Base-by-base conservation (phyloP, 2,113 vertebrate species). In the Anser cygnoides region DNA sequence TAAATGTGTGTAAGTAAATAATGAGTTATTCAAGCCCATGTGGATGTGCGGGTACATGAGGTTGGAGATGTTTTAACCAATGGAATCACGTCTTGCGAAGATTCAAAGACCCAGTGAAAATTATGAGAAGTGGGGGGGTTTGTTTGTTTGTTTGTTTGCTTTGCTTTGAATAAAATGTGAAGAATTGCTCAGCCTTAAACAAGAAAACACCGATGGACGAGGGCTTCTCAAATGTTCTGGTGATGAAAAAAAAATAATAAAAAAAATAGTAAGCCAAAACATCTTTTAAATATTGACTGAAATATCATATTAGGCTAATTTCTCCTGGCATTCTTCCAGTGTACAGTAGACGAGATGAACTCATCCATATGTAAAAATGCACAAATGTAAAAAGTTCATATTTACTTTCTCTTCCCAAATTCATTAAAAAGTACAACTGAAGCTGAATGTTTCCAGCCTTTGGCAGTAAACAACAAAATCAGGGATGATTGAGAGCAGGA, bases 281-380 rank as follows among this genome's bases (percentile, higher is more conserved):
- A 57, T 49, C 11, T 81, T 84, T 73, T 57, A 93, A 90, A 95
- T 84, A 86, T 52, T 80, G 66, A 81, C 85, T 87, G 76, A 96
- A 92, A 86, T 78, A 63, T 2, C 4, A 1, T 35, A 75, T 72
- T 78, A 57, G 52, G 43, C 17, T 70, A 86, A 67, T 84, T 81
- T 82, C 52, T 78, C 13, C 52, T 81, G 65, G 67, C 61, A 39
- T 84, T 81, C 17, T 88, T 77, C 68, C 68, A 74, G 72, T 11
- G 9, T 86, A 44, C 29, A 81, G 59, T 29, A 77, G 57, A 71
- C 5, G 13, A 73, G 70, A 86, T 89, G 25, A 91, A 93, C 58
- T 93, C 49, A 82, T 68, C 49, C 58, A 73, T 87, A 86, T 84
- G 31, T 78, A 44, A 90, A 83, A 74, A 49, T 28, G 39, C 44